Evolutionary conservation across 1,140 invertebrate species (phyloP).

Genomic region (Stratiolaelaps scimitus): DNA sequence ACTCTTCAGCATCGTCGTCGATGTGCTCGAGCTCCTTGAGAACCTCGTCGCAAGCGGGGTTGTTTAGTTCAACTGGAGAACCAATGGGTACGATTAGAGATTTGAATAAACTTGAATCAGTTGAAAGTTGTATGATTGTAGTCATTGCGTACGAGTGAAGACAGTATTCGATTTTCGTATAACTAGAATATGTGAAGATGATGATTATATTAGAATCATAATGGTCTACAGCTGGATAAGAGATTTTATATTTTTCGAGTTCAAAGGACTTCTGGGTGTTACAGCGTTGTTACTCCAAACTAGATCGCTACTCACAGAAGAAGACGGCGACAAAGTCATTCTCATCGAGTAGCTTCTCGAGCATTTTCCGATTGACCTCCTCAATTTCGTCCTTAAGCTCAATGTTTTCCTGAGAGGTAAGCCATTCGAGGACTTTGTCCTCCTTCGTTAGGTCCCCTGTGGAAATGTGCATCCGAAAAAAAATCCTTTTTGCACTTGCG

Average conservation of each 20-base stretch:
- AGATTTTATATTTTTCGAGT: no score
- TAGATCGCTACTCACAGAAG: slow-evolving; percentile 65
- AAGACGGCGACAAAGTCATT: slow-evolving; percentile 89
- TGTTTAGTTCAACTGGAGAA: slow-evolving; percentile 53
- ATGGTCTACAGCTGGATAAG: no score
- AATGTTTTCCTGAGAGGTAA: slow-evolving; percentile 85
- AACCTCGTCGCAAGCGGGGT: slow-evolving; percentile 57
- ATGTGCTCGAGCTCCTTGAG: slow-evolving; percentile 75
- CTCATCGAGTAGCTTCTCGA: slow-evolving; percentile 81
- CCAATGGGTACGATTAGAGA: slow-evolving; percentile 30
- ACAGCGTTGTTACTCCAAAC: slow-evolving; percentile 53
- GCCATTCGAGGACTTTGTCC: slow-evolving; percentile 69
- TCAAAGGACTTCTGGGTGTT: no score
- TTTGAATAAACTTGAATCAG: background rate
- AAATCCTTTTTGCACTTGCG: background rate
- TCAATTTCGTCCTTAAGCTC: slow-evolving; percentile 93
- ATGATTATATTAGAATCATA: no score
- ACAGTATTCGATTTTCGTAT: slow-evolving; percentile 15
- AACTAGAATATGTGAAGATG: background rate
- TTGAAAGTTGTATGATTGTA: no score
- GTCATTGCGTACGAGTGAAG: no score
- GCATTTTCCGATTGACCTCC: slow-evolving; percentile 85
- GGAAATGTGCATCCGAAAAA: slow-evolving; percentile 1
- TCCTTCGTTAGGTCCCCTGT: slow-evolving; percentile 67
- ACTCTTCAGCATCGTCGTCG: slow-evolving; percentile 78